phyloP scores from a whole-genome alignment of 2,797 vertebrate species.

The Garrulus glandarius region DNA sequence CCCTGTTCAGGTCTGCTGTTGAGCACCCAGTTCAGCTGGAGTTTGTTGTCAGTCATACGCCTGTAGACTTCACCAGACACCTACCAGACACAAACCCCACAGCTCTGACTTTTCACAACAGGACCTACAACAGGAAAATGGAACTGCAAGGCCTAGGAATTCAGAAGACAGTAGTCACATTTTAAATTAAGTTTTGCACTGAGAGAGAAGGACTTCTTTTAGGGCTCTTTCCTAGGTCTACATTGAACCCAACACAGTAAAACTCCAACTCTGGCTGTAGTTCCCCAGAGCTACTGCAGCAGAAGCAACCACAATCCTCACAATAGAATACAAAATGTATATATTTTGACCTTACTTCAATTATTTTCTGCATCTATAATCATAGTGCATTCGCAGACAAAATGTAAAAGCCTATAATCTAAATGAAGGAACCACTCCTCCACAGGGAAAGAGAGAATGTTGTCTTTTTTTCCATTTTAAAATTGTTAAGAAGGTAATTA shows the following conservation, averaged over 20 bases:
- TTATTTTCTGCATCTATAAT: constrained; percentile 36
- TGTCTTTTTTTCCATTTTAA: not conserved
- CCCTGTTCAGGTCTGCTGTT: not conserved
- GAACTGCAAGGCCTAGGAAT: not conserved
- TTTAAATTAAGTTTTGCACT: not conserved
- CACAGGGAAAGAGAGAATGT: not conserved
- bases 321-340: not conserved
- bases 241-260: not conserved
- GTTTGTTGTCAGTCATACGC: not conserved
- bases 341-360: not conserved
- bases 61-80: not conserved
- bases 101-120: not conserved
- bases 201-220: not conserved
- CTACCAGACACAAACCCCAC: not conserved
- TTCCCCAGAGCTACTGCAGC: not conserved
- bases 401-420: constrained; percentile 3
- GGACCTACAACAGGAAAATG: not conserved
- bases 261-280: not conserved
- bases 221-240: not conserved
- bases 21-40: not conserved
- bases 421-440: not conserved
- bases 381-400: not conserved
- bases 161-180: rapidly evolving
- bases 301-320: not conserved
- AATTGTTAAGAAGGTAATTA: not conserved